These are phyloP conservation scores for Drosophila pruinosa DNA, from an alignment of 1,140 invertebrate genomes.

Conservation along the genomic window DNA sequence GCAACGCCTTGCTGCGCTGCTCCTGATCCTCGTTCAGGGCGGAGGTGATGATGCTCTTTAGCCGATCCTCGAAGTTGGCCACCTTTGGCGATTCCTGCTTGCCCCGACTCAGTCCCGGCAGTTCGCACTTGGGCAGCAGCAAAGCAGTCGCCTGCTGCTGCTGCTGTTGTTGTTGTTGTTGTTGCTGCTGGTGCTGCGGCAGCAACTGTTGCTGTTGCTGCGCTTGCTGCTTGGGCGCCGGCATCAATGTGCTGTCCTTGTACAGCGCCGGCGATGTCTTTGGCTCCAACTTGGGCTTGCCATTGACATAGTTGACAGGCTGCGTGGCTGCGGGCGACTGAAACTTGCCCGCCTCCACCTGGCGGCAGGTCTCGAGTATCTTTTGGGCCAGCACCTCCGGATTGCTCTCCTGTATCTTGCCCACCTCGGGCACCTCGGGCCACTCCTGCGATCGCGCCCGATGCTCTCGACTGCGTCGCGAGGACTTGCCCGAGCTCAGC, in stretches of 20 bases:
- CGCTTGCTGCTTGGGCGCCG: conserved; percentile 66
- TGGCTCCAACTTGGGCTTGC: conserved; percentile 28
- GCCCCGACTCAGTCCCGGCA: conserved; percentile 21
- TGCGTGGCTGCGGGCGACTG: conserved; percentile 51
- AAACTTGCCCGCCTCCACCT: conserved; percentile 92
- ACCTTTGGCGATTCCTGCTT: conserved; percentile 90
- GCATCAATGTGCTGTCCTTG: conserved; percentile 78
- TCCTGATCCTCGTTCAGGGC: conserved; percentile 93
- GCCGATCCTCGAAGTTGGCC: conserved; percentile 94
- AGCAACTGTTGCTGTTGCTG: conserved; percentile 33
- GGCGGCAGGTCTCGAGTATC: conserved; percentile 93
- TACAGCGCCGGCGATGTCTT: conserved; percentile 31
- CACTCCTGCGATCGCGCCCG: conserved; percentile 93
- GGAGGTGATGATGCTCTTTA: conserved; percentile 95
- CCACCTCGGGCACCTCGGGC: conserved; percentile 94
- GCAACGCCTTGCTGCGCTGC: conserved; percentile 82
- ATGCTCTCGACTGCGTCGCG: conserved; percentile 88
- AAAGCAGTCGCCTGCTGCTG: conserved; percentile 16
- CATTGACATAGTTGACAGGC: conserved; percentile 12
- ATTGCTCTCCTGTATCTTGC: conserved; percentile 95
- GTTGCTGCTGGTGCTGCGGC: conserved; percentile 6
- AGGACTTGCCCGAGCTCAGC: conserved; percentile 79
- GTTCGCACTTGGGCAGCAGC: conserved; percentile 34
- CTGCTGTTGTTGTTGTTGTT: conserved; percentile 39
- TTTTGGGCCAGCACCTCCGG: conserved; percentile 94